Base-by-base conservation (phyloP, 2,797 vertebrate genomes). In the Hydrophis major region DNA sequence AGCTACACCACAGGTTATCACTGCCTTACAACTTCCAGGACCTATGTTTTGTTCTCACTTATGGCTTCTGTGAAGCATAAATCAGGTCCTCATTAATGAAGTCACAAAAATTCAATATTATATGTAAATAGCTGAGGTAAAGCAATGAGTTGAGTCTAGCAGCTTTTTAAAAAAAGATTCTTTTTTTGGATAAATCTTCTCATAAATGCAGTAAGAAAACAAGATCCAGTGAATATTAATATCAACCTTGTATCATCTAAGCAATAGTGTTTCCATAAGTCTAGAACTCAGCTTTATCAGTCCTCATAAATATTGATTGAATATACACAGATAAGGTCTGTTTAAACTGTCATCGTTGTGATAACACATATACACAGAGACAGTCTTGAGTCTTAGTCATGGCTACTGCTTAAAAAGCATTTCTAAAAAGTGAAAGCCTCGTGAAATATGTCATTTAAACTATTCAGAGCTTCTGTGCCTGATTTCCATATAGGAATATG, bases 271-370 rank as follows among this genome's bases (percentile, higher is more conserved):
- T 98, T 98, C 97, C 98, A 98, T 98, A 97, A 98, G 98, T 97
- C 96, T 94, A 97, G 96, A 95, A 94, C 97, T 97, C 97, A 97
- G 96, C 96, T 98, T 99, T 99, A 99, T 99, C 99, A 98, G 98
- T 97, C 98, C 98, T 99, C 99, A 99, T 99, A 99, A 99, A 99
- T 98, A 98, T 98, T 98, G 98, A 99, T 98, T 99, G 99, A 99
- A 98, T 98, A 98, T 98, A 98, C 98, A 99, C 98, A 95, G 98
- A 99, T 99, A 99, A 99, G 98, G 97, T 96, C 98, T 99, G 98
- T 99, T 99, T 99, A 99, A 99, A 98, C 98, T 99, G 98, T 98
- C 98, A 98, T 98, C 98, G 98, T 98, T 98, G 97, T 86, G 98
- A 99, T 99, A 99, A 98, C 98, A 98, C 96, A 61, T 94, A 96